Percentiles rank a stretch among this genome's conserved stretches.
Evolutionary conservation across 2,888 invertebrate genomes (phyloP).

Genomic region (Exocentrus adspersus): DNA sequence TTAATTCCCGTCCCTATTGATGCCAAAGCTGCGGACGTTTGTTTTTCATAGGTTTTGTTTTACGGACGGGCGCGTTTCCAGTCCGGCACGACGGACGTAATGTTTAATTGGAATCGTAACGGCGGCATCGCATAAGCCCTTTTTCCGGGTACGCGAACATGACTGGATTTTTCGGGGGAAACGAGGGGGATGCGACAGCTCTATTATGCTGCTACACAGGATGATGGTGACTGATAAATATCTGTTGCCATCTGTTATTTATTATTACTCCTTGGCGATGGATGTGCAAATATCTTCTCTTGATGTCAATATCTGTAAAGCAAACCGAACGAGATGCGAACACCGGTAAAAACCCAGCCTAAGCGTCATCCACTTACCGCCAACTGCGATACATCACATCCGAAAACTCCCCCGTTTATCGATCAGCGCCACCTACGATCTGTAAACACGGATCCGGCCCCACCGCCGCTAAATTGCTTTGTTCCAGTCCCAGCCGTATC

Average conservation of each 20-base stretch:
- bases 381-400: not conserved
- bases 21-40: constrained; percentile 59
- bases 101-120: too few species aligned
- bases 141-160: too few species aligned
- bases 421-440: constrained; percentile 1
- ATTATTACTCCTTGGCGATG: too few species aligned
- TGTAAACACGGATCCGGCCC: constrained; percentile 26
- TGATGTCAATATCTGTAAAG: too few species aligned
- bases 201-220: too few species aligned
- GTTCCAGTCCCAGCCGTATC: constrained; percentile 48
- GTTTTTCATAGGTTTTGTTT: constrained; percentile 45
- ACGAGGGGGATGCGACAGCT: too few species aligned
- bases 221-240: too few species aligned
- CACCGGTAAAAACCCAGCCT: constrained; percentile 5
- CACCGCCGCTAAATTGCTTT: constrained; percentile 46
- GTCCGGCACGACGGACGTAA: too few species aligned
- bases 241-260: too few species aligned
- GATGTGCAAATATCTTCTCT: too few species aligned
- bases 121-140: too few species aligned
- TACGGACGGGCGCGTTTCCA: constrained; percentile 34
- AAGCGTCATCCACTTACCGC: constrained; percentile 15
- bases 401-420: constrained; percentile 10
- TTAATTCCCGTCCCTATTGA: constrained; percentile 45
- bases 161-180: too few species aligned
- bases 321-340: not conserved